These are phyloP conservation scores for Cabera pusaria DNA, from an alignment of 2,888 invertebrate species.

Conservation along the genomic window DNA sequence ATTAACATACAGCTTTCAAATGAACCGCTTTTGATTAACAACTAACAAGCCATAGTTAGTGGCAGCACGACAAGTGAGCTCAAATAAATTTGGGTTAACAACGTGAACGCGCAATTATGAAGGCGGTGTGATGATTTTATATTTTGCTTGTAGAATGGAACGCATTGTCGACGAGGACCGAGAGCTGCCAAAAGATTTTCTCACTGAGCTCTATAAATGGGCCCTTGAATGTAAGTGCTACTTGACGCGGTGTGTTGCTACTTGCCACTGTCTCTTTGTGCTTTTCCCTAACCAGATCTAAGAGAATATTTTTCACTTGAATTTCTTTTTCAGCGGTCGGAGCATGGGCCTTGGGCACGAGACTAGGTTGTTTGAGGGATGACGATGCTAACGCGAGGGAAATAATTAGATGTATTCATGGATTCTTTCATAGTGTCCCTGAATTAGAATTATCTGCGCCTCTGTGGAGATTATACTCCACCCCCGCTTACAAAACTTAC, in stretches of 20 bases:
- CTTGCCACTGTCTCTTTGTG: slow-evolving; percentile 30
- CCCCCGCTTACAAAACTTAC: slow-evolving; percentile 87
- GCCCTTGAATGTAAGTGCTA: slow-evolving; percentile 89
- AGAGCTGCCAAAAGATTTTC: slow-evolving; percentile 87
- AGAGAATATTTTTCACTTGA: slow-evolving; percentile 32
- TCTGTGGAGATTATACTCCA: slow-evolving; percentile 88
- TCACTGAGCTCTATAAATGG: slow-evolving; percentile 90
- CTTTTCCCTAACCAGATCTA: slow-evolving; percentile 34
- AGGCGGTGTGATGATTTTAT: slow-evolving; percentile 28
- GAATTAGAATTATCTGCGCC: slow-evolving; percentile 89
- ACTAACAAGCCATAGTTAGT: slow-evolving; percentile 21
- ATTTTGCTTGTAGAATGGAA: slow-evolving; percentile 84
- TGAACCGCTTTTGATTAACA: slow-evolving; percentile 25
- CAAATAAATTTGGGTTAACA: slow-evolving; percentile 23
- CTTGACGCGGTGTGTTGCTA: slow-evolving; percentile 33
- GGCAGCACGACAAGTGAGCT: slow-evolving; percentile 16
- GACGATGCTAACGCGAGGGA: slow-evolving; percentile 88
- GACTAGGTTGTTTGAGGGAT: slow-evolving; percentile 88
- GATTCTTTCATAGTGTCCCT: slow-evolving; percentile 90
- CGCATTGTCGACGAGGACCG: slow-evolving; percentile 80
- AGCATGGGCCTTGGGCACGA: slow-evolving; percentile 90
- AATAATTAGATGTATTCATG: slow-evolving; percentile 90
- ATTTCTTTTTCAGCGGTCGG: slow-evolving; percentile 86
- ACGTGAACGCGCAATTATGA: slow-evolving; percentile 23
- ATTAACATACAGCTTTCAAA: slow-evolving; percentile 33